Percentiles rank a stretch among this genome's conserved stretches.
Evolutionary conservation across 37 sponge, comb jelly and placozoan genomes (phyloP).

Genomic region (Hormiphora californensis): DNA sequence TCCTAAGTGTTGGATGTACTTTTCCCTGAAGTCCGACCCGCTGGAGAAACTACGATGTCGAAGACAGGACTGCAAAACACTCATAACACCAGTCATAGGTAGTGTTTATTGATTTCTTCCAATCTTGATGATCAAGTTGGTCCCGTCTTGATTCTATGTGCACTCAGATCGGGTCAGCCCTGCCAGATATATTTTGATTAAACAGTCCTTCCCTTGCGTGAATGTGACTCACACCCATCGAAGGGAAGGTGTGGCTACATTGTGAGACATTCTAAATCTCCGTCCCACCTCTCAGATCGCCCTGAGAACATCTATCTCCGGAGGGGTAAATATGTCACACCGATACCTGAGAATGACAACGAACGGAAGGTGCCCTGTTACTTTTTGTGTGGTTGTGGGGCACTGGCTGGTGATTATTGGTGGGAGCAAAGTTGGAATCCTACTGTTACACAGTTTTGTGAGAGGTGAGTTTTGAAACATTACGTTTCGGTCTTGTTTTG

Average conservation of each 20-base stretch:
- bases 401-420: neutral
- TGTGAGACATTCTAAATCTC: too few species aligned
- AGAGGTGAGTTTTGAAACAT: too few species aligned
- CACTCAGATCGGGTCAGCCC: too few species aligned
- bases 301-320: neutral
- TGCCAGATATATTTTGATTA: too few species aligned
- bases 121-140: too few species aligned
- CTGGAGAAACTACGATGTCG: neutral
- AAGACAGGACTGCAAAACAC: conserved; percentile 1
- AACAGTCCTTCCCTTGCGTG: too few species aligned
- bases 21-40: neutral
- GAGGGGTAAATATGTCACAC: neutral
- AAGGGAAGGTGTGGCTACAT: too few species aligned
- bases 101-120: too few species aligned
- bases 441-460: neutral
- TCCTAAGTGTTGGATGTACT: conserved; percentile 10
- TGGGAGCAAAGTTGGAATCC: conserved; percentile 19
- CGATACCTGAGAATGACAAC: neutral
- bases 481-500: too few species aligned
- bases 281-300: too few species aligned
- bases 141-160: too few species aligned
- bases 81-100: neutral
- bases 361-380: neutral
- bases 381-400: neutral
- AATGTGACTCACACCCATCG: too few species aligned